Conservation (phyloP, 2,888 invertebrate genomes). For the Cryptocephalus moraei region DNA sequence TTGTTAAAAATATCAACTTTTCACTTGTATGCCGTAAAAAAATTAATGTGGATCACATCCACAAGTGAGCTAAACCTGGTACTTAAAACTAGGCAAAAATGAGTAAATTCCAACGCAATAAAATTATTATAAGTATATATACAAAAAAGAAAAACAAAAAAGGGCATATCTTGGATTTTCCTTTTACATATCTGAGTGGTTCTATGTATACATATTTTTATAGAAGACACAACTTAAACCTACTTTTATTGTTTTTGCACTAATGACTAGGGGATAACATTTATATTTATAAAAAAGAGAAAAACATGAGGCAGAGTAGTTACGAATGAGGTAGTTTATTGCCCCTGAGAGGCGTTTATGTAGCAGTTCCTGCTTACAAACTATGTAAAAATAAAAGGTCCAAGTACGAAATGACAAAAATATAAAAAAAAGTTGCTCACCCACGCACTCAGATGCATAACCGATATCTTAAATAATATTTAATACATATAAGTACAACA, state of each 20-base stretch:
- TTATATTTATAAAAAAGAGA: constrained; percentile 16
- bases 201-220: constrained; percentile 5
- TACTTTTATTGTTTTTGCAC: constrained; percentile 22
- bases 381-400: no score
- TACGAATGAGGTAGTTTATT: constrained; percentile 21
- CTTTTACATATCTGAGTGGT: constrained; percentile 3
- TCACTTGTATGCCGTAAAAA: not conserved
- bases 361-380: no score
- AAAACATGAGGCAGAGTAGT: constrained; percentile 27
- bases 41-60: constrained; percentile 18
- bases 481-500: constrained; percentile 25
- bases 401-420: no score
- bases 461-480: constrained; percentile 19
- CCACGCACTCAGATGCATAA: constrained; percentile 7
- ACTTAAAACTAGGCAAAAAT: not conserved
- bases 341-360: constrained; percentile 7
- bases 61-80: constrained; percentile 12
- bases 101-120: not conserved
- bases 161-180: no score
- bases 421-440: no score
- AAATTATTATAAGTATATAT: not conserved
- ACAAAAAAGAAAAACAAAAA: no score
- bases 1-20: no score
- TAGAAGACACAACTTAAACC: constrained; percentile 16
- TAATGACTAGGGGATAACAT: constrained; percentile 29